phyloP scores from a whole-genome alignment of 2,797 vertebrate genomes.

The Pelochelys cantorii region DNA sequence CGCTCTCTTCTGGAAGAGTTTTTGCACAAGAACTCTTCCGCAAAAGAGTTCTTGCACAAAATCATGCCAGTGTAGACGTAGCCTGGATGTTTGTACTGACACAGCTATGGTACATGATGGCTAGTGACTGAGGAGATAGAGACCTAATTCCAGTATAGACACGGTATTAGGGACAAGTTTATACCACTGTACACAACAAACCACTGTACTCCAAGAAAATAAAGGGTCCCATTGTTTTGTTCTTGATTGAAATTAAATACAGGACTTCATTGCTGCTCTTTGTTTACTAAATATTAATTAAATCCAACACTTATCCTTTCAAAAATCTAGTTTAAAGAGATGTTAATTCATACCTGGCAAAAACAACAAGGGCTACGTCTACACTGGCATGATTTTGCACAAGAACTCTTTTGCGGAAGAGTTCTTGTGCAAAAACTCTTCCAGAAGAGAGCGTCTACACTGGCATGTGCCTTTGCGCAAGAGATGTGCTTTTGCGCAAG shows the following conservation, averaged over 20 bases:
- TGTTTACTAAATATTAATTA: not conserved
- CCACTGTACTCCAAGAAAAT: not conserved
- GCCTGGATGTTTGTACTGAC: not conserved
- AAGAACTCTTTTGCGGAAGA: no score
- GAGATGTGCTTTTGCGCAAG: no score
- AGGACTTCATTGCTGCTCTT: not conserved
- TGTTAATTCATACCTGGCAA: not conserved
- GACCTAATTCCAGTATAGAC: fast-evolving
- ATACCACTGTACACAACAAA: not conserved
- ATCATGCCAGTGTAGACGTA: no score
- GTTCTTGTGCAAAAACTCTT: no score
- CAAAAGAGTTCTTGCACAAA: no score
- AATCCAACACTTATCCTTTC: not conserved
- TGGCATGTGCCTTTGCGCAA: no score
- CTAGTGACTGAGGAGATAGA: not conserved
- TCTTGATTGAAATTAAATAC: not conserved
- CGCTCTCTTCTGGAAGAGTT: no score
- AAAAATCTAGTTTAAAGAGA: not conserved
- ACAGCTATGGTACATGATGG: not conserved
- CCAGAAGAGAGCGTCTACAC: no score
- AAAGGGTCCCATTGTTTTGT: not conserved
- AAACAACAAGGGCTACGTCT: no score
- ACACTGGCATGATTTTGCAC: no score
- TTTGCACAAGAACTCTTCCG: no score
- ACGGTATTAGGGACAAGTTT: not conserved